These are phyloP conservation scores for Achatina immaculata DNA, from an alignment of 1,140 invertebrate species.

Conservation along the genomic window DNA sequence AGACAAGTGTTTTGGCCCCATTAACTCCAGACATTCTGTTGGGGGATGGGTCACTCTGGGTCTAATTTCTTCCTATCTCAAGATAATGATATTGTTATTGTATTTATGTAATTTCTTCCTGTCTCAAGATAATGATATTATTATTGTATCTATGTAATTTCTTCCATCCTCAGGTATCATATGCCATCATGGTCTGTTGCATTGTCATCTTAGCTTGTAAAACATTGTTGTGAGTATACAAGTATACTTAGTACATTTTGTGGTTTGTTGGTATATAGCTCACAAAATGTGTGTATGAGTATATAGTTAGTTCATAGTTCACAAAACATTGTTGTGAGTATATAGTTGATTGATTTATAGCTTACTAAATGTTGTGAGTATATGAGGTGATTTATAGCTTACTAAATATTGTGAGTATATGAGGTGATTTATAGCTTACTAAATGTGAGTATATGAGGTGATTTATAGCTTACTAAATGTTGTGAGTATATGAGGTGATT, in stretches of 20 bases:
- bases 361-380: not conserved
- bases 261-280: not conserved
- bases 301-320: not conserved
- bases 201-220: not conserved
- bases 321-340: not conserved
- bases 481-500: not conserved
- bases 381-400: not conserved
- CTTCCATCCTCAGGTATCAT: conserved; percentile 16
- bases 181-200: conserved; percentile 3
- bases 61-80: no score
- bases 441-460: not conserved
- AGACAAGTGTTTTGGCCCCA: no score
- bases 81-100: no score
- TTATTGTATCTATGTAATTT: no score
- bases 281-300: not conserved
- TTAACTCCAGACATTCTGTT: no score
- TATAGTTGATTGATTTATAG: not conserved
- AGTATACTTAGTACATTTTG: not conserved
- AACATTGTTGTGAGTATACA: conserved; percentile 7
- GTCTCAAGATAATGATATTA: no score
- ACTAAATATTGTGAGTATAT: not conserved
- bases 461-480: not conserved
- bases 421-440: not conserved
- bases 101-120: no score
- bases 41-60: no score